These are phyloP conservation scores for Drosophila flavopinicola DNA, from an alignment of 2,888 invertebrate species.

Conservation along the genomic window DNA sequence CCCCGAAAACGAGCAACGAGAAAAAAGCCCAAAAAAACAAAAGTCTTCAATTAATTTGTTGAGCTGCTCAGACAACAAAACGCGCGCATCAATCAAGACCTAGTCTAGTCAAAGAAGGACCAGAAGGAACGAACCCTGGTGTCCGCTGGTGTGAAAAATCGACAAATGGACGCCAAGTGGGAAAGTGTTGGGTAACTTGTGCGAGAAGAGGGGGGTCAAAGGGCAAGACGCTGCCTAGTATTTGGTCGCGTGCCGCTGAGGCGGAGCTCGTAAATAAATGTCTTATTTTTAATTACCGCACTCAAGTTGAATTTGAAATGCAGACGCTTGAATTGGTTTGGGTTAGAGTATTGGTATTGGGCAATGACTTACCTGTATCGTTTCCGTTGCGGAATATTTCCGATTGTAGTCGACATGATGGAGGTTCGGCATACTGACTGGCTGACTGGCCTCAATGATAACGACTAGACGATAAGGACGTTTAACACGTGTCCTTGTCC, in stretches of 20 bases:
- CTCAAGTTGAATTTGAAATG: conserved; percentile 65
- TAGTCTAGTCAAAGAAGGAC: conserved; percentile 28
- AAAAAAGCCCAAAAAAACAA: conserved; percentile 25
- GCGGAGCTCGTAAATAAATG: conserved; percentile 68
- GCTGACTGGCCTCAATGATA: conserved; percentile 46
- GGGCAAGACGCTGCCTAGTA: conserved; percentile 13
- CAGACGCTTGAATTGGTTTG: conserved; percentile 6
- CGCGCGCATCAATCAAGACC: conserved; percentile 70
- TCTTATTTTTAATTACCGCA: conserved; percentile 77
- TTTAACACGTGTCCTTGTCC: conserved; percentile 71
- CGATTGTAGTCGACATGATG: conserved; percentile 84
- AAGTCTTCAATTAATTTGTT: conserved; percentile 73
- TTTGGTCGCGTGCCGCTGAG: conserved; percentile 70
- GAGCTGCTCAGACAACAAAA: conserved; percentile 58
- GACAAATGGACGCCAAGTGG: conserved; percentile 23
- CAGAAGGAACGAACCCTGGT: conserved; percentile 7
- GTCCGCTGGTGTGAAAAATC: conserved; percentile 49
- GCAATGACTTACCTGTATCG: conserved; percentile 84
- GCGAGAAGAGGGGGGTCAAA: background rate
- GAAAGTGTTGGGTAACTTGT: background rate
- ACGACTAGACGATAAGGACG: conserved; percentile 58
- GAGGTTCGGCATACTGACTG: conserved; percentile 81
- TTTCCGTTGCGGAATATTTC: conserved; percentile 85
- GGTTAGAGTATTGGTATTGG: background rate
- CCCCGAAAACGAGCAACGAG: background rate